phyloP scores from a whole-genome alignment of 2,888 invertebrate genomes.

The Phyllotreta cruciferae region DNA sequence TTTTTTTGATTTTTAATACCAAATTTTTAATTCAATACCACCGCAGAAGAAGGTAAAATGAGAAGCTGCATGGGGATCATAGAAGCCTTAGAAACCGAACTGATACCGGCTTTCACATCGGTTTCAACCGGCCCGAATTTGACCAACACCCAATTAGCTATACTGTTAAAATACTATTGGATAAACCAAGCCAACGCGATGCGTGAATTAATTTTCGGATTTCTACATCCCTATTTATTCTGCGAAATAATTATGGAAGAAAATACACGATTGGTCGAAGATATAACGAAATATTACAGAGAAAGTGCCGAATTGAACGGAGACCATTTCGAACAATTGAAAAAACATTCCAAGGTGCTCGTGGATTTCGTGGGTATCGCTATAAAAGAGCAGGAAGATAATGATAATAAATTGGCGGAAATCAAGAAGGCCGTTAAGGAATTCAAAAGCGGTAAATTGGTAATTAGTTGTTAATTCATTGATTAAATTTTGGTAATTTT shows the following conservation, averaged over 20 bases:
- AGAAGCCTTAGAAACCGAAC: slow-evolving; percentile 71
- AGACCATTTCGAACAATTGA: slow-evolving; percentile 35
- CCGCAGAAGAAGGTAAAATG: slow-evolving; percentile 67
- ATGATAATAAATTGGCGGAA: slow-evolving; percentile 33
- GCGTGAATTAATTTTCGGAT: slow-evolving; percentile 67
- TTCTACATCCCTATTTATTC: slow-evolving; percentile 75
- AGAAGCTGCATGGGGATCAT: slow-evolving; percentile 71
- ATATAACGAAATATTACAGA: slow-evolving; percentile 32
- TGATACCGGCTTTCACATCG: slow-evolving; percentile 67
- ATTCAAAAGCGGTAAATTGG: slow-evolving; percentile 42
- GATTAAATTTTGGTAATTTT: slow-evolving; percentile 32
- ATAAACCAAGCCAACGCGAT: slow-evolving; percentile 66
- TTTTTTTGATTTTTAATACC: too few species aligned
- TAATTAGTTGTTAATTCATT: background rate
- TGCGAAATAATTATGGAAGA: slow-evolving; percentile 64
- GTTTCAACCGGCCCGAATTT: slow-evolving; percentile 62
- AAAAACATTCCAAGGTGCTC: slow-evolving; percentile 44
- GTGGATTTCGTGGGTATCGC: slow-evolving; percentile 41
- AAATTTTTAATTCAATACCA: slow-evolving; percentile 28
- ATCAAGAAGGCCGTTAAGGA: slow-evolving; percentile 35
- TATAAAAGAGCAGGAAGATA: slow-evolving; percentile 35
- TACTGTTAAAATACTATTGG: slow-evolving; percentile 67
- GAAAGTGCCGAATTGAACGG: slow-evolving; percentile 10
- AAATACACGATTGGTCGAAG: slow-evolving; percentile 37
- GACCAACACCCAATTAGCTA: slow-evolving; percentile 62